Evolutionary conservation across 2,797 vertebrate genomes (phyloP).

Genomic region (Streptopelia turtur): DNA sequence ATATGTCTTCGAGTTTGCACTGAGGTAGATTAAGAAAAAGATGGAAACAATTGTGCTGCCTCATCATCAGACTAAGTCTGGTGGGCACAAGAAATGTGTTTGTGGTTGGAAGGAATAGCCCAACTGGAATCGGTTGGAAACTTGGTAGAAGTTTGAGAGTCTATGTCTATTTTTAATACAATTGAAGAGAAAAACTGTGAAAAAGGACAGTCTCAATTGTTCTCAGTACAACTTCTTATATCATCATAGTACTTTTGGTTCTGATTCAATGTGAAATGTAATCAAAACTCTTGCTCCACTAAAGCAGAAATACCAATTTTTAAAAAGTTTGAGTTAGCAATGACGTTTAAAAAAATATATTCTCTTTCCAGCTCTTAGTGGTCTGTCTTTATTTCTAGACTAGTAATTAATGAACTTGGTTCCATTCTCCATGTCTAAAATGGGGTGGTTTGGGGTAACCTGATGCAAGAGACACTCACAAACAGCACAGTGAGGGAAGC

Average conservation of each 20-base stretch:
- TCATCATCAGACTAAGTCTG: background rate
- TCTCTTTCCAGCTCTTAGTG: background rate
- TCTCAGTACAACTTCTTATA: background rate
- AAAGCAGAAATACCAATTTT: background rate
- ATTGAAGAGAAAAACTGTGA: background rate
- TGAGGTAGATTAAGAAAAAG: background rate
- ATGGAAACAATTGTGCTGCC: background rate
- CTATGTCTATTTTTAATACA: background rate
- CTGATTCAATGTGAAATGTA: background rate
- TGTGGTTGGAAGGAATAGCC: background rate
- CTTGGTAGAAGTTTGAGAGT: background rate
- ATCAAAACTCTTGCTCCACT: background rate
- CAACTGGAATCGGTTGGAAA: background rate
- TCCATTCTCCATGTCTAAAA: background rate
- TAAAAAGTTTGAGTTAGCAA: background rate
- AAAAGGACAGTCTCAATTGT: background rate
- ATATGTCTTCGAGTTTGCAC: background rate
- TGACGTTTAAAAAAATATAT: background rate
- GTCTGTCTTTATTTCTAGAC: background rate
- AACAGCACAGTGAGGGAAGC: background rate
- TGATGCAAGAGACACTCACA: background rate
- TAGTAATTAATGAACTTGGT: background rate
- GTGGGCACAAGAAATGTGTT: rapidly evolving
- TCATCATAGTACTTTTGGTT: background rate
- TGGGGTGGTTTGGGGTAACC: background rate